Conservation (phyloP, 2,888 invertebrate species). For the Athalia cordata region DNA sequence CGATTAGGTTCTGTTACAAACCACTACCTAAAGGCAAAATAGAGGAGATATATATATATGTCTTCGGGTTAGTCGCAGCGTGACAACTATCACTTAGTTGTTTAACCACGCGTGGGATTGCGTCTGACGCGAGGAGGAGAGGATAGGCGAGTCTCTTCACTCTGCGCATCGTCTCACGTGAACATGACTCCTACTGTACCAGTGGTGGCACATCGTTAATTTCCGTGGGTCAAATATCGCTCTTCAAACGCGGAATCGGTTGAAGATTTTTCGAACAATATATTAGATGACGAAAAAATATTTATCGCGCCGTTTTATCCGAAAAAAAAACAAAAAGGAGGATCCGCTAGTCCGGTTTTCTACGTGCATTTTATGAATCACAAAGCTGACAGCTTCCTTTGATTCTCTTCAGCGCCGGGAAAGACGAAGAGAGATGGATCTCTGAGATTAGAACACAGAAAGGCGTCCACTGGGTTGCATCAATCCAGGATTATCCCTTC, state of each 20-base stretch:
- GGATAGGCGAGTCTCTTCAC: slow-evolving; percentile 14
- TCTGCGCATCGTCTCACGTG: neutral
- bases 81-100: slow-evolving; percentile 46
- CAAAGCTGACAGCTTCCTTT: slow-evolving; percentile 36
- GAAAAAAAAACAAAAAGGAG: neutral
- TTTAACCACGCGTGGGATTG: slow-evolving; percentile 46
- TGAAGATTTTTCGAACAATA: no score
- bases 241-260: no score
- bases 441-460: slow-evolving; percentile 57
- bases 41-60: slow-evolving; percentile 12
- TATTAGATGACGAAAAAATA: no score
- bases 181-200: slow-evolving; percentile 7
- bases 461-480: slow-evolving; percentile 47
- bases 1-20: slow-evolving; percentile 29
- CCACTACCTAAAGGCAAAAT: slow-evolving; percentile 7
- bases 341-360: neutral
- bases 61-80: slow-evolving; percentile 25
- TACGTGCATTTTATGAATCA: slow-evolving; percentile 30
- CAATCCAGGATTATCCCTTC: slow-evolving; percentile 53
- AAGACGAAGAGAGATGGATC: slow-evolving; percentile 30
- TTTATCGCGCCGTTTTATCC: neutral
- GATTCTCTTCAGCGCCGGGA: slow-evolving; percentile 1
- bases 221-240: neutral
- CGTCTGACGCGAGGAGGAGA: slow-evolving; percentile 31
- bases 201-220: no score